These are phyloP conservation scores for Rhabdophis nuchalis DNA, from an alignment of 2,797 vertebrate species.

Conservation along the genomic window DNA sequence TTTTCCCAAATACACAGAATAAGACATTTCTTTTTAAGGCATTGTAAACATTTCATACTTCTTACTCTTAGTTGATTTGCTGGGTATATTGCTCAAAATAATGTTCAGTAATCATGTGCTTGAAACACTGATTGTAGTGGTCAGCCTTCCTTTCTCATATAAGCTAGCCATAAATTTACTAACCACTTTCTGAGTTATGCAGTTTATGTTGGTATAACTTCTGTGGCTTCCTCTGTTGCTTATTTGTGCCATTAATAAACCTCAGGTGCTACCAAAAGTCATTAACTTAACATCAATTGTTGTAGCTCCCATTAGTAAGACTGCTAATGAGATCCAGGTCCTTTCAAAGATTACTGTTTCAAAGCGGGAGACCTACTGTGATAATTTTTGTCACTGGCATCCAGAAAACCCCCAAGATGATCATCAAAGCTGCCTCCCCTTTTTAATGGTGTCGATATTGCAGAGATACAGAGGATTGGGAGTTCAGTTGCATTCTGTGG, in stretches of 20 bases:
- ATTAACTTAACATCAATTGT: background rate
- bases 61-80: background rate
- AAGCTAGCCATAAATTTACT: background rate
- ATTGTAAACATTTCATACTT: background rate
- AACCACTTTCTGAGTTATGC: background rate
- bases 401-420: background rate
- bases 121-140: background rate
- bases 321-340: background rate
- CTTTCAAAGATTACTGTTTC: rapidly evolving
- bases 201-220: conserved; percentile 7
- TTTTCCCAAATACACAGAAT: background rate
- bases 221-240: rapidly evolving
- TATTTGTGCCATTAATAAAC: background rate
- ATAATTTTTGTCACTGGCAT: background rate
- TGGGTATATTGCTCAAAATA: background rate
- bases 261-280: conserved; percentile 7
- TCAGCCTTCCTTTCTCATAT: background rate
- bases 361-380: background rate
- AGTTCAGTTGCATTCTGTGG: background rate
- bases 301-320: background rate
- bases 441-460: background rate
- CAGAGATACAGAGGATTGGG: background rate
- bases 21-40: background rate
- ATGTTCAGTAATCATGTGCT: background rate
- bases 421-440: background rate